A percentile compares a stretch with the other conserved stretches of the same genome.
Evolutionary conservation across 2,888 invertebrate species (phyloP).

Genomic region (Hirudinaria manillensis): DNA sequence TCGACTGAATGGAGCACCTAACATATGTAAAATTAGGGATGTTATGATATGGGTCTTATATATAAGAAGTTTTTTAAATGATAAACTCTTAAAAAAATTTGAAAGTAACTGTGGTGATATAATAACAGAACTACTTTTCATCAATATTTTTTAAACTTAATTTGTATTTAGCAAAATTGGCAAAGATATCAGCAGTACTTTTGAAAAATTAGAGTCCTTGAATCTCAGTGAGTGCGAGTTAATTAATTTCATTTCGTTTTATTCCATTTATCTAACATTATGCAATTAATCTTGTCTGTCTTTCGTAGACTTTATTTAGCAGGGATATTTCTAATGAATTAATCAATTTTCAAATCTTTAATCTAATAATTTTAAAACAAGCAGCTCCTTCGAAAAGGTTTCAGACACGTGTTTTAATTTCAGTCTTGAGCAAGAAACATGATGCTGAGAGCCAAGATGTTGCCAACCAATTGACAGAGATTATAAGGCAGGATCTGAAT

Average conservation of each 20-base stretch:
- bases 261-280: not conserved
- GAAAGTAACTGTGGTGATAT: too few species aligned
- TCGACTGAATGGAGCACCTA: too few species aligned
- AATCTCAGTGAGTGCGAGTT: constrained; percentile 18
- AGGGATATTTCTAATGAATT: too few species aligned
- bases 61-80: too few species aligned
- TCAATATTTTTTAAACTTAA: not conserved
- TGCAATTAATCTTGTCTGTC: too few species aligned
- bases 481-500: constrained; percentile 23
- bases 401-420: not conserved
- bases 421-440: not conserved
- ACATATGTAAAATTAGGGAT: too few species aligned
- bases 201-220: constrained; percentile 20
- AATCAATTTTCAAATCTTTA: too few species aligned
- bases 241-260: not conserved
- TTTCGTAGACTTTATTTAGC: too few species aligned
- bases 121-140: not conserved
- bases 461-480: constrained; percentile 17
- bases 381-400: not conserved
- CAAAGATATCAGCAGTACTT: constrained; percentile 26
- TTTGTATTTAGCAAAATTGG: constrained; percentile 24
- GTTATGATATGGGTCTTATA: too few species aligned
- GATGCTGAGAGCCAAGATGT: not conserved
- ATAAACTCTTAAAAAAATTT: too few species aligned
- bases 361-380: not conserved